These are phyloP conservation scores for Dendrolimus houi DNA, from an alignment of 2,888 invertebrate species.

Conservation along the genomic window DNA sequence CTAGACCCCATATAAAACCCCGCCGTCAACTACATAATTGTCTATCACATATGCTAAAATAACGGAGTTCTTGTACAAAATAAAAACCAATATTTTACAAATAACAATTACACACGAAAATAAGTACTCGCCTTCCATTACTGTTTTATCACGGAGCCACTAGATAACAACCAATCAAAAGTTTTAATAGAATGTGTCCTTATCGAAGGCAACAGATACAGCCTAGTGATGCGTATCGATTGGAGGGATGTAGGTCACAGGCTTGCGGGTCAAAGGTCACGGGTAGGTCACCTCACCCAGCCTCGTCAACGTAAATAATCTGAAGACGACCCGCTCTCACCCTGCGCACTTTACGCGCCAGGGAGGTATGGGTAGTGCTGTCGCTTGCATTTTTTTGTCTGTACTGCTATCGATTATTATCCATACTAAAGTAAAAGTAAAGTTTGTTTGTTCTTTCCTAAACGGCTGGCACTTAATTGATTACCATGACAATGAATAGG, in stretches of 20 bases:
- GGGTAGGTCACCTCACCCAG: slow-evolving; percentile 56
- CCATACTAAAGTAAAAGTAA: no score
- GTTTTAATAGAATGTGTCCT: slow-evolving; percentile 33
- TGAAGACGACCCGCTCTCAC: slow-evolving; percentile 26
- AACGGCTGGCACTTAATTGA: no score
- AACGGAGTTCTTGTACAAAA: no score
- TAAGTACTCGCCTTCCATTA: slow-evolving; percentile 15
- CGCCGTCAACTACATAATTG: no score
- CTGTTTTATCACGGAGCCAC: slow-evolving; percentile 20
- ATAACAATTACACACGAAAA: background rate
- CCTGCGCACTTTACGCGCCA: slow-evolving; percentile 23
- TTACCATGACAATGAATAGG: no score
- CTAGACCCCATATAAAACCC: no score
- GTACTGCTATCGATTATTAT: background rate
- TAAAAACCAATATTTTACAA: no score
- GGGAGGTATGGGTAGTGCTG: slow-evolving; percentile 22
- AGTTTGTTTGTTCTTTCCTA: no score
- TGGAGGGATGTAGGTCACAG: slow-evolving; percentile 71
- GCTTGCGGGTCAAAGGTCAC: slow-evolving; percentile 76
- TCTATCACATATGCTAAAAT: no score
- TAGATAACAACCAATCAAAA: slow-evolving; percentile 31
- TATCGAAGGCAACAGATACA: slow-evolving; percentile 32
- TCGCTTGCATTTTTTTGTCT: background rate
- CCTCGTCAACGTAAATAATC: slow-evolving; percentile 49
- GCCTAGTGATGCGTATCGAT: slow-evolving; percentile 50